Conservation (phyloP, 2,113 vertebrate genomes). For the Leucosticte australis region DNA sequence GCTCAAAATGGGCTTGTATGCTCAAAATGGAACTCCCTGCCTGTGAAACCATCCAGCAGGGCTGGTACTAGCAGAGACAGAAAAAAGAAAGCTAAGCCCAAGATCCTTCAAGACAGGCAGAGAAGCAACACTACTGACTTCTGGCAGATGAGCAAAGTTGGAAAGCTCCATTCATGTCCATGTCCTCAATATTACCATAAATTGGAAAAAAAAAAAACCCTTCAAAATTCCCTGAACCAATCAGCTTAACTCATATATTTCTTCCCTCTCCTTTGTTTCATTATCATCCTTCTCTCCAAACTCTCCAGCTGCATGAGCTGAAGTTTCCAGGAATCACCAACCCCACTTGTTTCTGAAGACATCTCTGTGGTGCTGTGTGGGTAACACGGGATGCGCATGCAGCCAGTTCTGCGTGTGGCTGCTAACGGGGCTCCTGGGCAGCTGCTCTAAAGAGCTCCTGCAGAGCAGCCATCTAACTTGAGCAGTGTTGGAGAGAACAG, state of each 20-base stretch:
- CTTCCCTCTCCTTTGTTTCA: background rate
- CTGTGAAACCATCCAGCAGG: background rate
- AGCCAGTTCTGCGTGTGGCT: background rate
- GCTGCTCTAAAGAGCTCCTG: background rate
- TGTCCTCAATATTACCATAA: background rate
- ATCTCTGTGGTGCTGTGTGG: rapidly evolving
- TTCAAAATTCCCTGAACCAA: background rate
- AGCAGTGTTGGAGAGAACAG: background rate
- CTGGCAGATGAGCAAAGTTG: background rate
- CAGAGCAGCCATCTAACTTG: background rate
- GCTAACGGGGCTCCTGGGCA: background rate
- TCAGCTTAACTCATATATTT: background rate
- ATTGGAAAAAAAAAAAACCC: background rate
- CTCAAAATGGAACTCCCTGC: background rate
- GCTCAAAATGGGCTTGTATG: background rate
- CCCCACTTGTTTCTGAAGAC: background rate
- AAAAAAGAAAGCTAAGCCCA: background rate
- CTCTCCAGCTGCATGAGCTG: background rate
- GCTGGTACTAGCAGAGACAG: background rate
- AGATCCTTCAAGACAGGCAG: background rate
- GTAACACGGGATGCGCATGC: background rate
- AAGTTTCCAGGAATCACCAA: background rate
- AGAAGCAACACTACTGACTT: background rate
- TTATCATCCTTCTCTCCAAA: background rate
- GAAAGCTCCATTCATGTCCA: background rate